Base-by-base conservation (phyloP, 2,888 invertebrate species). In the Galerucella pusilla region DNA sequence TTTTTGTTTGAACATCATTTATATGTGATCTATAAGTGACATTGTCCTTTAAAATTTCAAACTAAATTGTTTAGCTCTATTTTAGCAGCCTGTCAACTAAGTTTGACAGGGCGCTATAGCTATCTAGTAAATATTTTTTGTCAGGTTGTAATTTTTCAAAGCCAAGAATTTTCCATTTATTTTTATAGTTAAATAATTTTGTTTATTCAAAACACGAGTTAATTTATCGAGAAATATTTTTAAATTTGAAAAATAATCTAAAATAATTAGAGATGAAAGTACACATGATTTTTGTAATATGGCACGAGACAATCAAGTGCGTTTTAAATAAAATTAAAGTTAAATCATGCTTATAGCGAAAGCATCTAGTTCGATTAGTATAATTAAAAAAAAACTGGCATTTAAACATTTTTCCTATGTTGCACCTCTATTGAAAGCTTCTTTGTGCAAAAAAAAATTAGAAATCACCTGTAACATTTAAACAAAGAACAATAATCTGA, bases 271-370 rank as follows among this genome's bases (percentile, higher is more conserved):
- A 20, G 57, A 10, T 20, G 20, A 57, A 57, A 65, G 64, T 59
- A 11, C 25, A 61, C 42, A n/a, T 81, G 74, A 81, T 81, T 81
- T 71, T 71, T 71, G 59, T 72, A 66, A 66, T 78, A 80, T 77
- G 72, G 78, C 86, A 87, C 86, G 83, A 84, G 87, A 87, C 87
- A 87, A 87, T 87, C 87, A 87, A 85, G 86, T 87, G 87, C 87
- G 84, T 84, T 69, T 60, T 45, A 60, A 59, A 72, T 65, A 49
- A 59, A 42, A 59, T 68, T 20, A 57, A 68, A 68, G 10, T 64
- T 80, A 80, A 83, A 76, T 84, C 83, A 84, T 86, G 85, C 84
- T 84, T 85, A 81, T 81, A 81, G 75, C 70, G 77, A 79, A 77
- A 79, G 80, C 82, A 80, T 81, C 49, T 77, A 78, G 75, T 77